Evolutionary conservation across 2,888 invertebrate species (phyloP).

Genomic region (Agrilus mali): DNA sequence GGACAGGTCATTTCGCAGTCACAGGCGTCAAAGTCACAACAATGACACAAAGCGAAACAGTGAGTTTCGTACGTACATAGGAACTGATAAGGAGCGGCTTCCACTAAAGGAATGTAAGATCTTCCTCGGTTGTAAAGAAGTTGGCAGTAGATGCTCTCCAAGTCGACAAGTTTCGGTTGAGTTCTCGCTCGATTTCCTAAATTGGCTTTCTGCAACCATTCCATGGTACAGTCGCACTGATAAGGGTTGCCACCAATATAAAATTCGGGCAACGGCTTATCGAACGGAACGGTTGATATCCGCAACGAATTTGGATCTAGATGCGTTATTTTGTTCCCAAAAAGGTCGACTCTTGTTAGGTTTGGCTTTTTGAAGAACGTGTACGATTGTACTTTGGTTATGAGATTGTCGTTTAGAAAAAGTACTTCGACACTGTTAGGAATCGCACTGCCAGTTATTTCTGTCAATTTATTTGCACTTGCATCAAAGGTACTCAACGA

Average conservation of each 20-base stretch:
- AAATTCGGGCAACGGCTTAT: slow-evolving; percentile 65
- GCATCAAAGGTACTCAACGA: slow-evolving; percentile 71
- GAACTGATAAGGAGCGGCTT: slow-evolving; percentile 71
- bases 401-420: slow-evolving; percentile 67
- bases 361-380: slow-evolving; percentile 81
- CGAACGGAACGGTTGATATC: slow-evolving; percentile 61
- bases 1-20: slow-evolving; percentile 91
- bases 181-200: slow-evolving; percentile 60
- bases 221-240: slow-evolving; percentile 83
- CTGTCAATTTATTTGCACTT: slow-evolving; percentile 66
- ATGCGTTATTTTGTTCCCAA: slow-evolving; percentile 66
- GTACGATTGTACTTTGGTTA: slow-evolving; percentile 73
- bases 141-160: slow-evolving; percentile 71
- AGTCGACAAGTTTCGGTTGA: slow-evolving; percentile 70
- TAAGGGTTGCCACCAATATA: slow-evolving; percentile 77
- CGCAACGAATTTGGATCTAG: slow-evolving; percentile 63
- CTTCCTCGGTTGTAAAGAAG: slow-evolving; percentile 65
- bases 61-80: slow-evolving; percentile 74
- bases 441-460: slow-evolving; percentile 71
- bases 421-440: slow-evolving; percentile 72
- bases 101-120: slow-evolving; percentile 60
- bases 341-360: slow-evolving; percentile 67
- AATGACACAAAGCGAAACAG: slow-evolving; percentile 78
- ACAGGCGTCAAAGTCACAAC: slow-evolving; percentile 84
- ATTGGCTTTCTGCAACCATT: slow-evolving; percentile 77